phyloP scores from a whole-genome alignment of 2,888 invertebrate species.

The Drosophila glabriapex region DNA sequence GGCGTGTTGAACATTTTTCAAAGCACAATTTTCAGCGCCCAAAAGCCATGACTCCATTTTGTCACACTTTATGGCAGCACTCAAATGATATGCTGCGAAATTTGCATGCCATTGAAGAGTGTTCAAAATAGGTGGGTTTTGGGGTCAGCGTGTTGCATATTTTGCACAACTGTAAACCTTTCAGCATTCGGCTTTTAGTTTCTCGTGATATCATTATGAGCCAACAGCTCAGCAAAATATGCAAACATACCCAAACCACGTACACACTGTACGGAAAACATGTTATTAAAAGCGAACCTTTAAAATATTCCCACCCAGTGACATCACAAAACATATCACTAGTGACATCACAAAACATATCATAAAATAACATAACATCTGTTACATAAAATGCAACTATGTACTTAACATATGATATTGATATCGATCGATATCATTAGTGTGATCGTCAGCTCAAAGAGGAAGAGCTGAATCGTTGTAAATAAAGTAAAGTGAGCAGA shows the following conservation, averaged over 20 bases:
- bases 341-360: neutral
- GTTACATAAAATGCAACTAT: neutral
- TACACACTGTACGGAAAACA: neutral
- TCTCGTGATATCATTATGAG: slow-evolving; percentile 48
- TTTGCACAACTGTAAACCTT: slow-evolving; percentile 38
- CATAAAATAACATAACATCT: neutral
- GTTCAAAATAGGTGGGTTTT: slow-evolving; percentile 4
- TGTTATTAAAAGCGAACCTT: neutral
- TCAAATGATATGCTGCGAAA: slow-evolving; percentile 50
- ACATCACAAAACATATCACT: neutral
- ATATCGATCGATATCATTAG: neutral
- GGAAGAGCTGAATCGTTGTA: neutral
- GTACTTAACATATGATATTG: neutral
- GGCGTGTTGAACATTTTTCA: slow-evolving; percentile 47
- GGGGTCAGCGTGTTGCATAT: slow-evolving; percentile 22
- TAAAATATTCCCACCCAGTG: neutral
- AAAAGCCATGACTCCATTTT: slow-evolving; percentile 56
- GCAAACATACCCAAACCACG: slow-evolving; percentile 21
- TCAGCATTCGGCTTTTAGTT: slow-evolving; percentile 43
- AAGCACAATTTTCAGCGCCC: slow-evolving; percentile 55
- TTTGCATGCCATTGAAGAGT: slow-evolving; percentile 54
- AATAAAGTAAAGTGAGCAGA: neutral
- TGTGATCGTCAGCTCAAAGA: neutral
- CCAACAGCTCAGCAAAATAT: slow-evolving; percentile 33
- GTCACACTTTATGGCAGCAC: slow-evolving; percentile 66